phyloP scores from a whole-genome alignment of 1,140 invertebrate genomes.

The Phthorimaea operculella region DNA sequence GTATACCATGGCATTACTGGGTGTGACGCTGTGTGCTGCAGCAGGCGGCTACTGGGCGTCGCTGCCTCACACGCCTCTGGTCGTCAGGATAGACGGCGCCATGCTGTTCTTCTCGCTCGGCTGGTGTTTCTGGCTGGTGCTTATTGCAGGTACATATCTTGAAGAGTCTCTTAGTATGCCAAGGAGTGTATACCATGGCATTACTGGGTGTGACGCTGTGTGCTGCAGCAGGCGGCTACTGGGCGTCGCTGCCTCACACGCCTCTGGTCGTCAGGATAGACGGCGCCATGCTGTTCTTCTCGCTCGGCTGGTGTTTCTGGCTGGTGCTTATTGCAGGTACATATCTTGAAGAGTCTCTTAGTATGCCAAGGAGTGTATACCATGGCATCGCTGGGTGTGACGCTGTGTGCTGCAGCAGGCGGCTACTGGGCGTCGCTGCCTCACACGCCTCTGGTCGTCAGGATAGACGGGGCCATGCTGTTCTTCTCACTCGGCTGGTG shows the following conservation, averaged over 20 bases:
- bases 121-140: conserved; percentile 93
- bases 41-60: conserved; percentile 87
- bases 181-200: conserved; percentile 91
- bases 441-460: conserved; percentile 80
- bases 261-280: conserved; percentile 88
- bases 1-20: conserved; percentile 86
- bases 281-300: conserved; percentile 81
- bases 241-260: conserved; percentile 81
- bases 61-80: conserved; percentile 81
- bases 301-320: conserved; percentile 95
- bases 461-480: conserved; percentile 84
- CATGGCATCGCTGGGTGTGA: conserved; percentile 82
- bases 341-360: too few species aligned
- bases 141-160: conserved; percentile 87
- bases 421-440: conserved; percentile 89
- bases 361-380: conserved; percentile 79
- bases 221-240: conserved; percentile 84
- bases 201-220: conserved; percentile 82
- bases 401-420: conserved; percentile 81
- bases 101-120: conserved; percentile 85
- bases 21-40: conserved; percentile 78
- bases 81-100: conserved; percentile 86
- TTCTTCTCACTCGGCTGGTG: conserved; percentile 91
- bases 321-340: conserved; percentile 87
- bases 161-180: too few species aligned